These are phyloP conservation scores for Nipponia nippon DNA, from an alignment of 2,113 vertebrate species.

Conservation along the genomic window DNA sequence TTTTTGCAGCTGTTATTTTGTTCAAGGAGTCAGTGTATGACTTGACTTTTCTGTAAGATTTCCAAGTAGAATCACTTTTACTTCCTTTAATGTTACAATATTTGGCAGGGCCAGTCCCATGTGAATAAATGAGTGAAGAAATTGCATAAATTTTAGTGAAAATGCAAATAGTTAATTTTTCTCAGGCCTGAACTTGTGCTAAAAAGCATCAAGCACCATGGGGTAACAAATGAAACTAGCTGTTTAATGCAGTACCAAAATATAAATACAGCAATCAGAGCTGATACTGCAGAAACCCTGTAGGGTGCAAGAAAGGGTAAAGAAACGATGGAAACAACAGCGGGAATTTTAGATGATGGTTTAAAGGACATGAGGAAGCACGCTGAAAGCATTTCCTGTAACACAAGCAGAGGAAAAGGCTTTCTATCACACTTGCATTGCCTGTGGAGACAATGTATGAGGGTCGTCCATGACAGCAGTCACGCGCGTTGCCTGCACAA, in stretches of 20 bases:
- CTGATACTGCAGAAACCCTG: not conserved
- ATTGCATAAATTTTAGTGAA: not conserved
- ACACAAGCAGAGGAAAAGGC: not conserved
- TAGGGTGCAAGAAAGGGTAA: not conserved
- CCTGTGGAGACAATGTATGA: not conserved
- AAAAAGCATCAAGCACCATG: not conserved
- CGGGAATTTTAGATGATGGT: not conserved
- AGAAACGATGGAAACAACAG: not conserved
- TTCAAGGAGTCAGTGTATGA: not conserved
- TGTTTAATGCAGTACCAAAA: not conserved
- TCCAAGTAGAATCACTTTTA: not conserved
- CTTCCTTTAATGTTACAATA: not conserved
- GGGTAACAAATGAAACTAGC: not conserved
- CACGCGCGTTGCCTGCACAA: rapidly evolving
- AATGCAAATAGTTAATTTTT: not conserved
- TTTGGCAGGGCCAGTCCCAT: not conserved
- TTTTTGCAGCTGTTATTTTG: slow-evolving; percentile 47
- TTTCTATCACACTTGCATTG: not conserved
- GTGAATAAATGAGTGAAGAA: not conserved
- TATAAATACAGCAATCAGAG: not conserved
- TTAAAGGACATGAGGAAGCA: not conserved
- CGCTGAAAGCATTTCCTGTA: not conserved
- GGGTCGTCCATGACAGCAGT: not conserved
- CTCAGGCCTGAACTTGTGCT: not conserved
- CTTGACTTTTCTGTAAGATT: slow-evolving; percentile 4